A percentile compares a stretch with the other conserved stretches of the same genome.
phyloP scores from a whole-genome alignment of 2,113 vertebrate genomes.

The Pterocles orientalis region DNA sequence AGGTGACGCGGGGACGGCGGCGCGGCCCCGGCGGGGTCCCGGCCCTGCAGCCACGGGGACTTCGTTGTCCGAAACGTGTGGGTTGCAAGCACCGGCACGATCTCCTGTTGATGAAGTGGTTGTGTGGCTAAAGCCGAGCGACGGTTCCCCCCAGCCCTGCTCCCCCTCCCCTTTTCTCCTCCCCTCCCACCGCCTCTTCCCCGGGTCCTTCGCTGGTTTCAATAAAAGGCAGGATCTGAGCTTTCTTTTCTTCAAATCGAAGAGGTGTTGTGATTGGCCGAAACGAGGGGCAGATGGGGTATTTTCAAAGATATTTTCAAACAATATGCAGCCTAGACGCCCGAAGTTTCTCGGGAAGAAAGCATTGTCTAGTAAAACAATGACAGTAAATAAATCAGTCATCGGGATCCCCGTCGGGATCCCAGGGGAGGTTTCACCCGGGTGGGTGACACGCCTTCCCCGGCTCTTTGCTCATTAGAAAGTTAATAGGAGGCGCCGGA shows the following conservation, averaged over 20 bases:
- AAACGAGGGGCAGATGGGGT: conserved; percentile 7
- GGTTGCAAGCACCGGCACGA: not conserved
- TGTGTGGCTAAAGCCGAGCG: not conserved
- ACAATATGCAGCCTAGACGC: not conserved
- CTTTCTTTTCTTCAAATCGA: not conserved
- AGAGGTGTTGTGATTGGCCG: not conserved
- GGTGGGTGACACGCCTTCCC: not conserved
- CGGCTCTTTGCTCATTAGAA: not conserved
- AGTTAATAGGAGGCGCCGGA: not conserved
- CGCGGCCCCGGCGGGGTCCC: not conserved
- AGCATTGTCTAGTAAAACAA: conserved; percentile 15
- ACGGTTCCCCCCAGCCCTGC: not conserved
- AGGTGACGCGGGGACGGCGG: not conserved
- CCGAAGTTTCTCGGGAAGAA: not conserved
- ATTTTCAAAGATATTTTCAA: conserved; percentile 8
- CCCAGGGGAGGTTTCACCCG: not conserved
- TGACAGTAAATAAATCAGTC: not conserved
- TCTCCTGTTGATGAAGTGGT: not conserved
- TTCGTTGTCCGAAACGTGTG: not conserved
- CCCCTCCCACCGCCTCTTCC: not conserved
- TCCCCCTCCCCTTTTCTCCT: not conserved
- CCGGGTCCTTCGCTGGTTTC: not conserved
- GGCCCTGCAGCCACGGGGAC: not conserved
- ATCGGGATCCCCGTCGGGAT: not conserved
- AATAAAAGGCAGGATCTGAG: conserved; percentile 9